Percentiles rank a stretch among this genome's conserved stretches.
These are phyloP conservation scores for Homarus gammarus DNA, from an alignment of 2,888 invertebrate species.

Conservation along the genomic window DNA sequence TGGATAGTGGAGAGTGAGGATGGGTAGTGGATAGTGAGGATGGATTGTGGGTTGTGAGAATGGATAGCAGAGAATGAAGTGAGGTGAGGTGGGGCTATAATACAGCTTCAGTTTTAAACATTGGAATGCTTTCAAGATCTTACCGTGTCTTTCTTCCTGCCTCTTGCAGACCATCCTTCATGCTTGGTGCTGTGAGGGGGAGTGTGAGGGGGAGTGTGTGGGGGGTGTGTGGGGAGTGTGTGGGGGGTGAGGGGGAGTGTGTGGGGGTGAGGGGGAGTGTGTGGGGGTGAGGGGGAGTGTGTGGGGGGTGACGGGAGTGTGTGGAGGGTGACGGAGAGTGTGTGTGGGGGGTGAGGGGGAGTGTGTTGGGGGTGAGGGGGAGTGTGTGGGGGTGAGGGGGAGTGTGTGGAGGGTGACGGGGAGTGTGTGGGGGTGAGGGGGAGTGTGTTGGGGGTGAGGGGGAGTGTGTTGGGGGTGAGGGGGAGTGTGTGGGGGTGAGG, in stretches of 20 bases:
- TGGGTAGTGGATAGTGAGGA: no score
- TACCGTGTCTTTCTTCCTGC: neutral
- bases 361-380: neutral
- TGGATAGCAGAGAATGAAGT: neutral
- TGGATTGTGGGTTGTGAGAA: neutral
- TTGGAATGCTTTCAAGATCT: neutral
- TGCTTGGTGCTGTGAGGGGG: neutral
- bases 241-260: neutral
- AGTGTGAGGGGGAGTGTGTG: neutral
- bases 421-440: no score
- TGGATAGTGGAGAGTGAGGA: no score
- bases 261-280: neutral
- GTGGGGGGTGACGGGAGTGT: neutral
- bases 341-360: no score
- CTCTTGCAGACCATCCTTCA: neutral
- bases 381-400: no score
- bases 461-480: neutral
- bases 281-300: neutral
- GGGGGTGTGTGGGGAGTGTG: neutral
- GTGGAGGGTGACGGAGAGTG: neutral
- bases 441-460: neutral
- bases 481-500: neutral
- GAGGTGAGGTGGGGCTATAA: neutral
- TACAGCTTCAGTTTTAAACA: neutral
- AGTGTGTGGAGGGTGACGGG: no score